Conservation (phyloP, 2,888 invertebrate genomes). For the Empis livida region DNA sequence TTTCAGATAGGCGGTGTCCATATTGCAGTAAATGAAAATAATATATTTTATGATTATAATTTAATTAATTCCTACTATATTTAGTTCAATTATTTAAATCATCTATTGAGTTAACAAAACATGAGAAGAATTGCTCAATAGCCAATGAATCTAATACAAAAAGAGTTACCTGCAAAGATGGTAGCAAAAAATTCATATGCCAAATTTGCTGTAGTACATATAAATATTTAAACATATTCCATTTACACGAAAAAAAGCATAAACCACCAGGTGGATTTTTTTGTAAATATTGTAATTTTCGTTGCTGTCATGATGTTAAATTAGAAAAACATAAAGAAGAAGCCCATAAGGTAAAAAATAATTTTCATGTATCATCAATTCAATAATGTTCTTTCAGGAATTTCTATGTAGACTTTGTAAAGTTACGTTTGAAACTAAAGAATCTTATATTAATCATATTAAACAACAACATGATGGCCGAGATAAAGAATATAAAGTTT, state of each 20-base stretch:
- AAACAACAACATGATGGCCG: constrained; percentile 29
- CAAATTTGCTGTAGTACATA: neutral
- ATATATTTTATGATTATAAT: neutral
- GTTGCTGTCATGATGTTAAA: constrained; percentile 24
- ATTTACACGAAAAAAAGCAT: constrained; percentile 30
- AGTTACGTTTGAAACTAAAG: constrained; percentile 22
- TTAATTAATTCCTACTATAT: neutral
- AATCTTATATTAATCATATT: constrained; percentile 31
- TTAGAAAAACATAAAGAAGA: constrained; percentile 24
- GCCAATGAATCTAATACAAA: neutral
- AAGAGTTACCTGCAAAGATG: neutral
- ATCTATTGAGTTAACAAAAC: neutral
- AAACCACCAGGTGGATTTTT: constrained; percentile 32
- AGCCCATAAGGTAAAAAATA: constrained; percentile 16
- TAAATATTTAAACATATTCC: neutral
- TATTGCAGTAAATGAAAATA: neutral
- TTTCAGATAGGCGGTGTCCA: neutral
- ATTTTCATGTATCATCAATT: neutral
- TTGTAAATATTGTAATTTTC: constrained; percentile 30
- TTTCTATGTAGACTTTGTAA: constrained; percentile 32
- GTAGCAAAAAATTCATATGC: neutral
- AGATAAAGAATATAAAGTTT: constrained; percentile 26
- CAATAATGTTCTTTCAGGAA: neutral
- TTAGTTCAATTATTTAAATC: neutral
- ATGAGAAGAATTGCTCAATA: neutral